Percentiles rank a stretch among this genome's conserved stretches.
phyloP scores from a whole-genome alignment of 2,113 vertebrate species.

The Forbesichthys papilliferus region DNA sequence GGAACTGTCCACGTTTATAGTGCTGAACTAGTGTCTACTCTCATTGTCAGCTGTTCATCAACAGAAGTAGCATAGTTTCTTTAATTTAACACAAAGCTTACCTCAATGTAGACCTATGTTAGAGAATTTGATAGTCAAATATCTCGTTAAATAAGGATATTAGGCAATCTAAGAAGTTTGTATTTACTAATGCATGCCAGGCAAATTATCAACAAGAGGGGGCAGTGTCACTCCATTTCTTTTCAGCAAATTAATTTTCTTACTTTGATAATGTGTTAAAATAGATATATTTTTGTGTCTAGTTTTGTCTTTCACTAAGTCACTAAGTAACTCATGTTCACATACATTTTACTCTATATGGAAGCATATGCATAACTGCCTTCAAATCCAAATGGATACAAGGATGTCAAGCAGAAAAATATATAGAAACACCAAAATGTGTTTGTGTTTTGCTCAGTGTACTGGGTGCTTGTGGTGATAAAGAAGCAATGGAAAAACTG shows the following conservation, averaged over 20 bases:
- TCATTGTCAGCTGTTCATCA: no score
- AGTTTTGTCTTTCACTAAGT: not conserved
- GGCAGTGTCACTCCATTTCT: constrained; percentile 1
- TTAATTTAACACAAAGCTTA: no score
- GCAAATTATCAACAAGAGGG: not conserved
- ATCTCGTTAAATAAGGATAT: no score
- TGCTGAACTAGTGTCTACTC: no score
- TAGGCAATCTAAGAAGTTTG: no score
- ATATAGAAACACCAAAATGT: constrained; percentile 22
- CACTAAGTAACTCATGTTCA: constrained; percentile 12
- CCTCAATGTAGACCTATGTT: no score
- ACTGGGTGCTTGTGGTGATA: constrained; percentile 9
- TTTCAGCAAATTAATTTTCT: not conserved
- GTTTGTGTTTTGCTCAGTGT: constrained; percentile 19
- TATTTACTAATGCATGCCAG: not conserved
- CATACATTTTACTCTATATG: not conserved
- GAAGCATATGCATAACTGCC: not conserved
- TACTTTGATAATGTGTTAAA: no score
- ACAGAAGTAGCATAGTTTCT: no score
- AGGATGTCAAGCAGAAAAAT: not conserved
- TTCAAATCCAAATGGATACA: not conserved
- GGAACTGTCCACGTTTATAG: no score
- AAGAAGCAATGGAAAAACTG: constrained; percentile 22
- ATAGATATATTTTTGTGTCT: no score
- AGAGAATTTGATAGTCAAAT: no score